Evolutionary conservation across 2,797 vertebrate species (phyloP).

Genomic region (Acrocephalus scirpaceus): DNA sequence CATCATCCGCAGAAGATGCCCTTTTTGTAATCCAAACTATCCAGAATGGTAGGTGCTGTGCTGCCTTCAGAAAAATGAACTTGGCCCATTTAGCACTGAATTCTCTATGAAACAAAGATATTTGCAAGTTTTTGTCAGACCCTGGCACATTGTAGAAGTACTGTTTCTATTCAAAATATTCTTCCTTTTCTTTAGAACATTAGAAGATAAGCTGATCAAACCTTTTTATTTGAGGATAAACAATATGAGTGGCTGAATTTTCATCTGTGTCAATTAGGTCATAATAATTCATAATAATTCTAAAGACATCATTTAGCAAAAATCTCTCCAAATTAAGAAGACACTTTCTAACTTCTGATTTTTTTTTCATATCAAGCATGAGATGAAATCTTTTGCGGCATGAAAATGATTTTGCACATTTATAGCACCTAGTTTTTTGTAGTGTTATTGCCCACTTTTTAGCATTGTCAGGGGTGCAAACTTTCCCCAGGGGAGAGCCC

Average conservation of each 20-base stretch:
- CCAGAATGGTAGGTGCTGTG: background rate
- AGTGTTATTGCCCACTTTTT: background rate
- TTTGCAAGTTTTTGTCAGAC: background rate
- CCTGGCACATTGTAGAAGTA: background rate
- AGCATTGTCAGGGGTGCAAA: accelerated
- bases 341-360: background rate
- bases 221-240: background rate
- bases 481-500: background rate
- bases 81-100: accelerated
- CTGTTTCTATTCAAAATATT: background rate
- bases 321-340: background rate
- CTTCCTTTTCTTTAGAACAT: background rate
- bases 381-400: accelerated
- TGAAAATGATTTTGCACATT: background rate
- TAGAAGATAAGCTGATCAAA: background rate
- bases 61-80: background rate
- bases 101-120: background rate
- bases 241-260: background rate
- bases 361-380: background rate
- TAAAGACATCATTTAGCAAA: background rate
- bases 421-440: background rate
- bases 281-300: background rate
- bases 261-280: background rate
- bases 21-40: background rate
- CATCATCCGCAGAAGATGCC: background rate